phyloP scores from a whole-genome alignment of 2,797 vertebrate genomes.

The Morus bassanus region DNA sequence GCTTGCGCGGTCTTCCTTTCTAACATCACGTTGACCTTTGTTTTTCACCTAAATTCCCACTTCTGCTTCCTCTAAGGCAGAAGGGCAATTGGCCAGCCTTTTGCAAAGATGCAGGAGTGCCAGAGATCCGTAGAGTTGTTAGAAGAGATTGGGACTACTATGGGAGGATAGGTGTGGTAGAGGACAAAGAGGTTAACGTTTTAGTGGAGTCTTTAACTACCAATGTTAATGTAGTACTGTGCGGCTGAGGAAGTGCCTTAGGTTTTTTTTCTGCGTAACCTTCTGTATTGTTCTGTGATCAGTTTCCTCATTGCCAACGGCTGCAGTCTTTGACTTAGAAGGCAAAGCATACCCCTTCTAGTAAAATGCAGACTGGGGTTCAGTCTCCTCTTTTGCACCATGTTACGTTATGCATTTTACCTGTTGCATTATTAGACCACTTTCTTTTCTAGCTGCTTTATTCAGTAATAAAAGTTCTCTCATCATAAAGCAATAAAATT shows the following conservation, averaged over 20 bases:
- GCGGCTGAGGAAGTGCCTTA: background rate
- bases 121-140: background rate
- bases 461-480: background rate
- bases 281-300: background rate
- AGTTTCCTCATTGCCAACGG: background rate
- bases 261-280: background rate
- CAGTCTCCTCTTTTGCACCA: background rate
- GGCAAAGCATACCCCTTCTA: background rate
- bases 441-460: background rate
- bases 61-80: background rate
- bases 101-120: background rate
- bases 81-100: background rate
- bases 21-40: rapidly evolving
- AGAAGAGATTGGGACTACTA: background rate
- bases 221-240: background rate
- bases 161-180: background rate
- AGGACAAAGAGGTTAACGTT: background rate
- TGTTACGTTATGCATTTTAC: background rate
- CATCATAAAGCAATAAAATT: background rate
- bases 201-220: background rate
- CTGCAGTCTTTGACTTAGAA: background rate
- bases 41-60: background rate
- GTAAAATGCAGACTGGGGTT: background rate
- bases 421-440: background rate
- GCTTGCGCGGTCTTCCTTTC: background rate